Conservation (phyloP, 2,888 invertebrate genomes). For the Pachydiplax longipennis region DNA sequence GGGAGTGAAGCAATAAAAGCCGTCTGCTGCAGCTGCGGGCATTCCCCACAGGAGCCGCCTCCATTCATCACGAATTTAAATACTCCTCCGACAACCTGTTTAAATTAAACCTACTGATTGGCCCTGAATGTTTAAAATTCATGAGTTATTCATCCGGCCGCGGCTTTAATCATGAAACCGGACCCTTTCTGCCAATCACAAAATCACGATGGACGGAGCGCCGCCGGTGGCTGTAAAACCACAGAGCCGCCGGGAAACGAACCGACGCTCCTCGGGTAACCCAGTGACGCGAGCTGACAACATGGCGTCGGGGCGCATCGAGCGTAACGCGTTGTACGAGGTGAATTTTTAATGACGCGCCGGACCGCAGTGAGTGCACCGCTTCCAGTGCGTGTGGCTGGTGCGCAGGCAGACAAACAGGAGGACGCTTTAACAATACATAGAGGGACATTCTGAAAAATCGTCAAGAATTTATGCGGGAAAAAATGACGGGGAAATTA, state of each 20-base stretch:
- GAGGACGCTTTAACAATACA: neutral
- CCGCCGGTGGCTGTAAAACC: neutral
- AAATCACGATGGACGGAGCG: neutral
- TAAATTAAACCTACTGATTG: slow-evolving; percentile 40
- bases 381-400: neutral
- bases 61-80: slow-evolving; percentile 42
- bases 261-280: neutral
- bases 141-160: slow-evolving; percentile 31
- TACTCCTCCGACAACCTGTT: slow-evolving; percentile 19
- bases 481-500: neutral
- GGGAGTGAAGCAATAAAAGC: neutral
- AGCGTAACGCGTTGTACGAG: neutral
- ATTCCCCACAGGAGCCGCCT: neutral
- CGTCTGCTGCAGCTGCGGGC: neutral
- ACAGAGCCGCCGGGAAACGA: neutral
- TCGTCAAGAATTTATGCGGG: neutral
- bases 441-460: neutral
- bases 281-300: neutral
- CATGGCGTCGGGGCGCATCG: slow-evolving; percentile 16
- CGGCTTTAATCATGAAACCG: slow-evolving; percentile 5
- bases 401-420: neutral
- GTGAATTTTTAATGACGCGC: slow-evolving; percentile 17
- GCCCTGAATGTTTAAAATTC: slow-evolving; percentile 35
- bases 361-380: neutral
- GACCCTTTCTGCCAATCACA: neutral